Evolutionary conservation across 2,113 vertebrate genomes (phyloP).

Genomic region (Eretmodus cyanostictus): DNA sequence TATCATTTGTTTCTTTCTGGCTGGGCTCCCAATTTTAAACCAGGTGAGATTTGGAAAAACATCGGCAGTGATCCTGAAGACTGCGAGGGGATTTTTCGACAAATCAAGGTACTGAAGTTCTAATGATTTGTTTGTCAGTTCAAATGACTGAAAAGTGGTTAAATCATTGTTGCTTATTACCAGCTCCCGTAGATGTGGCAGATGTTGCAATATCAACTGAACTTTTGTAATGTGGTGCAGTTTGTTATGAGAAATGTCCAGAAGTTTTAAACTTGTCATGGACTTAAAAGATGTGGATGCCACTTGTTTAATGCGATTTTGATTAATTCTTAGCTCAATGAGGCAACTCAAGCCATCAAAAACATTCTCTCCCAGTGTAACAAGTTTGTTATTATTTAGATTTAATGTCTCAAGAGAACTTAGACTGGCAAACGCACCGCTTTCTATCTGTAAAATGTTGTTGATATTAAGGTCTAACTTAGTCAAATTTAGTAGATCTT

Average conservation of each 20-base stretch:
- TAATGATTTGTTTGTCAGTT: slow-evolving; percentile 36
- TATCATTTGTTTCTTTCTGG: background rate
- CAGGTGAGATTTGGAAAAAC: slow-evolving; percentile 53
- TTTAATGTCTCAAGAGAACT: slow-evolving; percentile 33
- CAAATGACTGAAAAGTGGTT: slow-evolving; percentile 1
- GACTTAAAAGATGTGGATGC: slow-evolving; percentile 17
- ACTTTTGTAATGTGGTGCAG: background rate
- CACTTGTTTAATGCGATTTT: slow-evolving; percentile 24
- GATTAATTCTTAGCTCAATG: slow-evolving; percentile 6
- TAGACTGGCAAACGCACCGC: slow-evolving; percentile 23
- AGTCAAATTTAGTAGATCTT: background rate
- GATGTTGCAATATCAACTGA: slow-evolving; percentile 17
- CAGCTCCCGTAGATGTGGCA: slow-evolving; percentile 27
- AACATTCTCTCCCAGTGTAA: background rate
- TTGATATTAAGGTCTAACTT: slow-evolving; percentile 42
- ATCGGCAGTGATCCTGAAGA: slow-evolving; percentile 43
- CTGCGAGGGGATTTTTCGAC: slow-evolving; percentile 37
- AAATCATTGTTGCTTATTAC: background rate
- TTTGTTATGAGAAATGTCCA: slow-evolving; percentile 51
- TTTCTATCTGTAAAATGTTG: slow-evolving; percentile 5
- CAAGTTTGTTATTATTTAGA: slow-evolving; percentile 45
- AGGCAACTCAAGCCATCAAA: slow-evolving; percentile 60
- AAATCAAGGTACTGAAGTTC: slow-evolving; percentile 25
- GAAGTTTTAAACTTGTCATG: slow-evolving; percentile 18
- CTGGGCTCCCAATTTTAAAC: slow-evolving; percentile 33